These are phyloP conservation scores for Diadophis punctatus DNA, from an alignment of 2,113 vertebrate genomes.

Conservation along the genomic window DNA sequence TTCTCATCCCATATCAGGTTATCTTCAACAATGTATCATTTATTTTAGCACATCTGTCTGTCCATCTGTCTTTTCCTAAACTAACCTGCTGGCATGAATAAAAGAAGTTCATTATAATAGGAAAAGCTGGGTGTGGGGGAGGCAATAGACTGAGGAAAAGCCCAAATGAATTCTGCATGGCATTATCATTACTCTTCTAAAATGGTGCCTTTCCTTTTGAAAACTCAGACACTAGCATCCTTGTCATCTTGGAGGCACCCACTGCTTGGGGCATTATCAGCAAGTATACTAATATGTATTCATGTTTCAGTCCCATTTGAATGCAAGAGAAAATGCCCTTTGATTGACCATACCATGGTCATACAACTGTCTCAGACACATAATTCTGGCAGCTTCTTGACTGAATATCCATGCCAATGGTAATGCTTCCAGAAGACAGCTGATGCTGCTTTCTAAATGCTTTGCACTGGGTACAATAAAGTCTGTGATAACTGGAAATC, in stretches of 20 bases:
- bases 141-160: background rate
- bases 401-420: background rate
- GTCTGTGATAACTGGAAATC: background rate
- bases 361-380: background rate
- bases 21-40: background rate
- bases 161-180: background rate
- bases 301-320: background rate
- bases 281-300: background rate
- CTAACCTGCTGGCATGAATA: background rate
- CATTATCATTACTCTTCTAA: background rate
- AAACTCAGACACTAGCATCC: background rate
- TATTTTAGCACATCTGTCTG: background rate
- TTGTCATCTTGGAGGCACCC: background rate
- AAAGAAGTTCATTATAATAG: background rate
- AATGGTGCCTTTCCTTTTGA: background rate
- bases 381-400: background rate
- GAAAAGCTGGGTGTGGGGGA: background rate
- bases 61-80: background rate
- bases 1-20: background rate
- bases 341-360: background rate
- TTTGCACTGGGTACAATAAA: background rate
- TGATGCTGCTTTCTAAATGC: background rate
- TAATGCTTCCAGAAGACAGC: background rate
- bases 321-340: background rate
- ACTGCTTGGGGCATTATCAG: background rate